These are phyloP conservation scores for Drosophila quadrilineata DNA, from an alignment of 1,140 invertebrate species.

Conservation along the genomic window DNA sequence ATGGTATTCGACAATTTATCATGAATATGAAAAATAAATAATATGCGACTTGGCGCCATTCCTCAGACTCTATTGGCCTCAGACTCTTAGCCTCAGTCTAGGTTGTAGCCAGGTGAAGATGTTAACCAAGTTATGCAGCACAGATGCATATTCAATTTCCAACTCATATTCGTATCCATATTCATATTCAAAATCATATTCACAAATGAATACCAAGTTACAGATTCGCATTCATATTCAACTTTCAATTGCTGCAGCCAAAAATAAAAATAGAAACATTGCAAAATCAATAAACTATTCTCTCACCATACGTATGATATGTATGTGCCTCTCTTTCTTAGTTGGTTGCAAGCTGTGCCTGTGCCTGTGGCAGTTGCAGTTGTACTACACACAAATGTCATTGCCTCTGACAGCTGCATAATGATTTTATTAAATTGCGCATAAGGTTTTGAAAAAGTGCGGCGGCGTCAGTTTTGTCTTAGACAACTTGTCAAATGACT, in stretches of 20 bases:
- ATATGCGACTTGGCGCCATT: slow-evolving; percentile 34
- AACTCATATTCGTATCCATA: slow-evolving; percentile 4
- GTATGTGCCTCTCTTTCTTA: slow-evolving; percentile 1
- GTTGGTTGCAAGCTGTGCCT: slow-evolving; percentile 9
- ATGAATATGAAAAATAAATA: slow-evolving; percentile 21
- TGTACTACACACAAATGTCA: slow-evolving; percentile 50
- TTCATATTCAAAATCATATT: slow-evolving; percentile 14
- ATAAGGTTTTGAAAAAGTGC: slow-evolving; percentile 49
- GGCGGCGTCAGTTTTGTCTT: slow-evolving; percentile 45
- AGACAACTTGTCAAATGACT: slow-evolving; percentile 45
- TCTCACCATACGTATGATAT: slow-evolving; percentile 6
- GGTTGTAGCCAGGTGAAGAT: slow-evolving; percentile 54
- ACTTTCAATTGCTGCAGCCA: slow-evolving; percentile 7
- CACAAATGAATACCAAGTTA: background rate
- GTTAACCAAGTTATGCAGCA: slow-evolving; percentile 27
- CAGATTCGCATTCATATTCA: slow-evolving; percentile 10
- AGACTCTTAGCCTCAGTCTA: slow-evolving; percentile 2
- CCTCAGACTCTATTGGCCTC: background rate
- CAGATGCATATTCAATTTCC: background rate
- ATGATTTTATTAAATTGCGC: slow-evolving; percentile 53
- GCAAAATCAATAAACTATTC: slow-evolving; percentile 48
- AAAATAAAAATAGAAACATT: no score
- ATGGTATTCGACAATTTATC: slow-evolving; percentile 39
- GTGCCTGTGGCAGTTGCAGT: slow-evolving; percentile 20
- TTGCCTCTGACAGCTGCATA: slow-evolving; percentile 49